These are phyloP conservation scores for Rhinolophus ferrumequinum DNA, from an alignment of 2,113 vertebrate genomes.

Conservation along the genomic window DNA sequence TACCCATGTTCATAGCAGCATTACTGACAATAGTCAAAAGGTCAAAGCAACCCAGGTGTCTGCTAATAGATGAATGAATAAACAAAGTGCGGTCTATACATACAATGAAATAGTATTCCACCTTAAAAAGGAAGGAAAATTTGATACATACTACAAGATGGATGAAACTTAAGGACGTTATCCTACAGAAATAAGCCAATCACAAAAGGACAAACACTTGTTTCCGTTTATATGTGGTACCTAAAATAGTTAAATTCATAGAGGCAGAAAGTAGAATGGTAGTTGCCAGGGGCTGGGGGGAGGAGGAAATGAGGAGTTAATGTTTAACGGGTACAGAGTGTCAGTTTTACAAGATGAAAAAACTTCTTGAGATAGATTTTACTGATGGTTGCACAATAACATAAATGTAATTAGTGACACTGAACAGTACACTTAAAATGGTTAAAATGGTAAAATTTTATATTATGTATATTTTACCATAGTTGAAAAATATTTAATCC, in stretches of 20 bases:
- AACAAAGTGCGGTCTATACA: background rate
- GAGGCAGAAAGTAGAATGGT: background rate
- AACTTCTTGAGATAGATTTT: background rate
- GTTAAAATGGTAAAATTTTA: background rate
- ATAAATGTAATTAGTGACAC: background rate
- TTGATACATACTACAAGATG: background rate
- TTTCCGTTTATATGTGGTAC: background rate
- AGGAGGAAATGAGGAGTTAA: background rate
- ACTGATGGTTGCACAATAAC: background rate
- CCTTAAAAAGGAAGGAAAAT: background rate
- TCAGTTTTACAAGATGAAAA: background rate
- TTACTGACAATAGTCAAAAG: background rate
- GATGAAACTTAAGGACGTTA: background rate
- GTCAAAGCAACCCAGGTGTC: background rate
- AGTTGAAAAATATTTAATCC: background rate
- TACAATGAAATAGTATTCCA: background rate
- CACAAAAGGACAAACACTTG: background rate
- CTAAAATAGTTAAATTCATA: conserved; percentile 10
- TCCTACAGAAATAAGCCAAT: background rate
- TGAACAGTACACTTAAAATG: background rate
- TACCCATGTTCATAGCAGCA: background rate
- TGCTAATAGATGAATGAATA: background rate
- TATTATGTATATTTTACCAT: background rate
- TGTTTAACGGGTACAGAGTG: background rate
- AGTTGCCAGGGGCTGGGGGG: background rate